A percentile compares a stretch with the other conserved stretches of the same genome.
These are phyloP conservation scores for Sesia bembeciformis DNA, from an alignment of 2,888 invertebrate genomes.

Conservation along the genomic window DNA sequence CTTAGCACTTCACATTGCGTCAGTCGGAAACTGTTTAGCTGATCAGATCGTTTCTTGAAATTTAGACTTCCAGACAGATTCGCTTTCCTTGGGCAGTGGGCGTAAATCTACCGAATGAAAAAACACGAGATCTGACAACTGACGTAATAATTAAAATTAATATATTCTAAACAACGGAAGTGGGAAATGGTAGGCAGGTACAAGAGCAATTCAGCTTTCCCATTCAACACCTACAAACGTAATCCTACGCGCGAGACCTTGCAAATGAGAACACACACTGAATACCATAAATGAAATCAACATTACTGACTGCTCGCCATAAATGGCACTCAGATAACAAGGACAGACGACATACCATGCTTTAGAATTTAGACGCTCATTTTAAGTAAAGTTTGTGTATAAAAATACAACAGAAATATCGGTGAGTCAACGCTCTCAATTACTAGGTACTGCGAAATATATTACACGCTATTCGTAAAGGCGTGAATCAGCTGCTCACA, in stretches of 20 bases:
- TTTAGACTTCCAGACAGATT: too few relatives aligned
- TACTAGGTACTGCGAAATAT: background rate
- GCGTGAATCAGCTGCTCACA: conserved; percentile 57
- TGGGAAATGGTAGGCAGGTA: background rate
- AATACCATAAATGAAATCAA: conserved; percentile 6
- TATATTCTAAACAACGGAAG: background rate
- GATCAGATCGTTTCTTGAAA: too few relatives aligned
- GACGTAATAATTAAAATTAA: too few relatives aligned
- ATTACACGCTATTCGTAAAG: conserved; percentile 13
- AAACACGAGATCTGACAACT: too few relatives aligned
- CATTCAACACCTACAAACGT: background rate
- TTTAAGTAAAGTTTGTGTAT: conserved; percentile 18
- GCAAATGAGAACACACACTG: conserved; percentile 3
- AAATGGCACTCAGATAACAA: conserved; percentile 13
- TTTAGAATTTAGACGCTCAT: conserved; percentile 7
- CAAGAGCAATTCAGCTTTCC: background rate
- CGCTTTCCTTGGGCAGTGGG: too few relatives aligned
- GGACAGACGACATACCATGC: background rate
- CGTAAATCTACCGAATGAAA: too few relatives aligned
- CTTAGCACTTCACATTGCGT: too few relatives aligned
- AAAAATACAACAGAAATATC: conserved; percentile 35
- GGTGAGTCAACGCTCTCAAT: conserved; percentile 38
- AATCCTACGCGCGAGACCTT: conserved; percentile 2
- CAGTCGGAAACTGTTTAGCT: too few relatives aligned
- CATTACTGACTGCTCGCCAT: conserved; percentile 13